phyloP scores from a whole-genome alignment of 2,797 vertebrate genomes.

The Bovichtus diacanthus region DNA sequence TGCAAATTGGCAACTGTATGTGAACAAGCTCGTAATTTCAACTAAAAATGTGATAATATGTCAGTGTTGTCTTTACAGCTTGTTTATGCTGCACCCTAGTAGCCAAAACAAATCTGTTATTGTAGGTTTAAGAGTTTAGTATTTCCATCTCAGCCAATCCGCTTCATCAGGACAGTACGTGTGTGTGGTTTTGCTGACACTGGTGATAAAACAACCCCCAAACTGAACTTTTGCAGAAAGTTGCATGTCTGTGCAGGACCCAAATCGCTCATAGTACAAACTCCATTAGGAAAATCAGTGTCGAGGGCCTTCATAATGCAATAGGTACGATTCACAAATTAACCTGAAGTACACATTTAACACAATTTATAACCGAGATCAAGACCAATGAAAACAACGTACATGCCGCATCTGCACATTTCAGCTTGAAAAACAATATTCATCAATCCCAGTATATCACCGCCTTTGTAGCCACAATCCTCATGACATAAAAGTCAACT shows the following conservation, averaged over 20 bases:
- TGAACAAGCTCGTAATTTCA: neutral
- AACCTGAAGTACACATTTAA: neutral
- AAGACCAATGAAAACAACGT: neutral
- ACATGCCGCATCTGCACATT: conserved; percentile 9
- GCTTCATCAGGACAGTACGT: neutral
- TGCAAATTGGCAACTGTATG: neutral
- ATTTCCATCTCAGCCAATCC: neutral
- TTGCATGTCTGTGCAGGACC: neutral
- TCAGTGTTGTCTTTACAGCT: no score
- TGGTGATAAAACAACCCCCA: neutral
- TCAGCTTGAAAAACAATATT: neutral
- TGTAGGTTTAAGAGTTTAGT: neutral
- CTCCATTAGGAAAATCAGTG: neutral
- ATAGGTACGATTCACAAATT: neutral
- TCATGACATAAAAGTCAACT: conserved; percentile 34
- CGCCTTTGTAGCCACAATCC: conserved; percentile 13
- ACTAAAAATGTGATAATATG: neutral
- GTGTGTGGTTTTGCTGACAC: neutral
- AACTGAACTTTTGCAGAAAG: neutral
- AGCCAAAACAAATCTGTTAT: neutral
- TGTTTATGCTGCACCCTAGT: neutral
- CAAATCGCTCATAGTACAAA: neutral
- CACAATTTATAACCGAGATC: neutral
- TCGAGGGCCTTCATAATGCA: neutral
- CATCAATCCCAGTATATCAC: neutral